Conservation (phyloP, 1,140 invertebrate species). For the Eumeta japonica region DNA sequence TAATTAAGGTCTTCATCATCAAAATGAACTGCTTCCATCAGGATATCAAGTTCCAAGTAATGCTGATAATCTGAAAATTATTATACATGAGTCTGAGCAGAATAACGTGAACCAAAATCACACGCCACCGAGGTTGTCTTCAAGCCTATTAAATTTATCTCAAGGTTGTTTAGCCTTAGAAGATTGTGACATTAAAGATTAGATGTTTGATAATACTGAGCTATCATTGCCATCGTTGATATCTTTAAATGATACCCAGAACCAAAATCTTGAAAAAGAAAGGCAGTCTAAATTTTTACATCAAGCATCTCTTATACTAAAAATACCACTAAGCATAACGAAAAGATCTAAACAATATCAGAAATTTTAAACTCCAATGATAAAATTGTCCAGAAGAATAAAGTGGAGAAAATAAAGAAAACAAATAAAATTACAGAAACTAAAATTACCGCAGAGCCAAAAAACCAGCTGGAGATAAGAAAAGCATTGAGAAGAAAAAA, state of each 20-base stretch:
- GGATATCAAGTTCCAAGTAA: background rate
- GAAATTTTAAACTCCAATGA: slow-evolving; percentile 14
- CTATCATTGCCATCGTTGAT: slow-evolving; percentile 11
- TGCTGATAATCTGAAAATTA: background rate
- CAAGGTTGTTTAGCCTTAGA: slow-evolving; percentile 15
- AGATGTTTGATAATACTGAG: too few relatives aligned
- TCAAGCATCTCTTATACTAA: too few relatives aligned
- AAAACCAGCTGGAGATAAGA: too few relatives aligned
- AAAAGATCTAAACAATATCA: too few relatives aligned
- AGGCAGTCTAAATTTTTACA: too few relatives aligned
- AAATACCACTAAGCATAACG: too few relatives aligned
- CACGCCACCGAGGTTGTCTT: too few relatives aligned
- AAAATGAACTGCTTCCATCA: background rate
- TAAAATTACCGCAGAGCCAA: too few relatives aligned
- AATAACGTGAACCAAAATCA: slow-evolving; percentile 13
- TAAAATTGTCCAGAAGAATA: slow-evolving; percentile 4
- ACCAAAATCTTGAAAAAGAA: too few relatives aligned
- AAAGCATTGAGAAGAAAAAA: slow-evolving; percentile 12
- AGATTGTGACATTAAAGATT: too few relatives aligned
- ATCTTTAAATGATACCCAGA: slow-evolving; percentile 16
- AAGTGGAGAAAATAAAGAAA: slow-evolving; percentile 8
- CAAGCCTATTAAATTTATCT: slow-evolving; percentile 12
- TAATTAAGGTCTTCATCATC: slow-evolving; percentile 10
- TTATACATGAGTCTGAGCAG: slow-evolving; percentile 12
- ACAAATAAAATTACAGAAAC: slow-evolving; percentile 5